Base-by-base conservation (phyloP, 1,140 invertebrate species). In the Nephila pilipes region DNA sequence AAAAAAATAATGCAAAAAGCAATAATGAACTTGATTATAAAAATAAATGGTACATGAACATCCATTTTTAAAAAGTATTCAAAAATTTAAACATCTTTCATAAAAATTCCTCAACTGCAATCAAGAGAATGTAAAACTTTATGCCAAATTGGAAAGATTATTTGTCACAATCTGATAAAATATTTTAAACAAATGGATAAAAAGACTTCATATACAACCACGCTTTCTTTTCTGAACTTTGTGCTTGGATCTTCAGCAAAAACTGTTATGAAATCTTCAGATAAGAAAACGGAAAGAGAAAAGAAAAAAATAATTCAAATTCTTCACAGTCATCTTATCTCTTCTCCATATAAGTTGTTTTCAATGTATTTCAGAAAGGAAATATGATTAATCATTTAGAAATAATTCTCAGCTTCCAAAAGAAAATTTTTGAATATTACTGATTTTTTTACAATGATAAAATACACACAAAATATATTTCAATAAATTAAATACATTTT, bases 241-340 rank as follows among this genome's bases (percentile, higher is more conserved):
- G 89, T 54, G 32, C 89, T 32, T 22, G 57, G 36, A 81, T 91
- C 54, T 38, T 91, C 79, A n/a, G 80, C 75, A 54, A 83, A 38
- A 36, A 22, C 79, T 83, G 46, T 91, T 91, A 83, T 91, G 89
- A 91, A 91, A 91, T 83, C 58, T 91, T n/a, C 16, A 63, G 89
- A 91, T 91, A 91, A 91, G 89, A 91, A 75, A 25, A 16, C 38
- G 25, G 29, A n/a, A 89, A 57, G 22, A 54, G 38, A 80, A 79
- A 80, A 89, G n/a, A 75, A 38, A 91, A 36, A 81, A 58, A 38
- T 14, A 38, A 83, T 79, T 80, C 12, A 91, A 91, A 69, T 83
- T 65, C 88, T 80, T 80, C 16, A 85, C 46, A 85, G 29, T 54
- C 6, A 25, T 90, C 88, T 90, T 90, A 90, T 90, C 88, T 80